Base-by-base conservation (phyloP, 2,113 vertebrate genomes). In the Todiramphus chloris region DNA sequence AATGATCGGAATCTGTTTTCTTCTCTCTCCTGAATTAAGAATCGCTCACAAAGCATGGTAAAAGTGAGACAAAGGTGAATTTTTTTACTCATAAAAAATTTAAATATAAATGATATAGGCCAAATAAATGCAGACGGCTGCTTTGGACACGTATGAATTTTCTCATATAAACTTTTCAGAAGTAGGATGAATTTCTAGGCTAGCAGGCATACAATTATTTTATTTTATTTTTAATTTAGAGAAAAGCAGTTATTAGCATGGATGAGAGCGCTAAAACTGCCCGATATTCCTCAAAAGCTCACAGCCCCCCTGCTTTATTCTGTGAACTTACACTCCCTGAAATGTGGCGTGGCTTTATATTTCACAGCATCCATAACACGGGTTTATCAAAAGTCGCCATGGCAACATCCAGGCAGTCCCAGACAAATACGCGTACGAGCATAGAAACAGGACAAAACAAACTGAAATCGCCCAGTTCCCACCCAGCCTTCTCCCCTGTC, bases 361-460 rank as follows among this genome's bases (percentile, higher is more conserved):
- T 93, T 91, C 95, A 84, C 95, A 92, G 92, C 96, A 96, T 95
- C 96, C 94, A 55, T 58, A 93, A 84, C 69, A 44, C 0, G 62
- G 94, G 94, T 96, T 95, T 92, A 95, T 96, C 96, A 92, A 95
- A 96, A 94, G 86, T 97, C 96, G 46, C 96, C 28, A 95, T 93
- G 90, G 96, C 83, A 97, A 96, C 96, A 27, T 1, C 58, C 92
- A 41, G 90, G 95, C 96, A 43, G 73, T 50, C 77, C 5, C 5
- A 89, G 96, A 90, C 90, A 96, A 96, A 88, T 89, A 80, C 13
- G 20, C 7, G 4, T 81, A 51, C 11, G 90, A 95, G 86, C 92
- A 94, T 96, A 72, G 96, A 96, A 96, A 96, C 96, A 30, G 76
- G 80, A 37, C 92, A 86, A 95, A 96, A 96, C 94, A 96, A 96